Evolutionary conservation across 37 sponge, comb jelly and placozoan genomes (phyloP).

Genomic region (Agelas oroides): DNA sequence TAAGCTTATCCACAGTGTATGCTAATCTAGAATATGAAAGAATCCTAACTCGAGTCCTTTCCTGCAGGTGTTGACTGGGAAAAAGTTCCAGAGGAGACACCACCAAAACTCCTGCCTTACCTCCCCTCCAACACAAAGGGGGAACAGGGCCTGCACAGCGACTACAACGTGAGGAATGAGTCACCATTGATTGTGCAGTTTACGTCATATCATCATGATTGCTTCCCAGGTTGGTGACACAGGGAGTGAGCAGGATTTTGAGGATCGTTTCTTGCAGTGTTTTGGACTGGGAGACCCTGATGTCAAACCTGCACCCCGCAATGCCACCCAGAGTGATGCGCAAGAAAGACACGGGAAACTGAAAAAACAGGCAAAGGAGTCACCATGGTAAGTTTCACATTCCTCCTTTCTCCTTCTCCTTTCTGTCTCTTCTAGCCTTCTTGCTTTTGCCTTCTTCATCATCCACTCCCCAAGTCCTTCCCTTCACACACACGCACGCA

Average conservation of each 20-base stretch:
- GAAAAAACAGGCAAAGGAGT: constrained; percentile 69
- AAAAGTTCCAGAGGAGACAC: constrained; percentile 60
- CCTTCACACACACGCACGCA: constrained; percentile 28
- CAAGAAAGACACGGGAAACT: constrained; percentile 60
- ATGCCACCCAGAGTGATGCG: constrained; percentile 6
- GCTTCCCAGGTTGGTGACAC: constrained; percentile 32
- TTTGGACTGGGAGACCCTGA: constrained; percentile 80
- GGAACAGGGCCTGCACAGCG: constrained; percentile 71
- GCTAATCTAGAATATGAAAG: no score
- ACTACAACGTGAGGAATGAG: constrained; percentile 50
- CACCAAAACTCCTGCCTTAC: constrained; percentile 89
- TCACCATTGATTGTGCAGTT: no score
- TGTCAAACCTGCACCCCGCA: not conserved
- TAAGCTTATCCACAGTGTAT: no score
- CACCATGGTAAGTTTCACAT: constrained; percentile 82
- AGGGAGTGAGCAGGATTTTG: constrained; percentile 77
- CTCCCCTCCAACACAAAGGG: constrained; percentile 89
- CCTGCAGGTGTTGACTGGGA: constrained; percentile 85
- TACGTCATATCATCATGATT: not conserved
- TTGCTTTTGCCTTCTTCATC: not conserved
- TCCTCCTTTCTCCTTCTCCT: not conserved
- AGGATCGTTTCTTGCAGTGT: constrained; percentile 73
- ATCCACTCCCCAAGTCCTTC: no score
- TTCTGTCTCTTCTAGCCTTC: no score
- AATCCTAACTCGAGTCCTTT: not conserved